Evolutionary conservation across 1,140 invertebrate genomes (phyloP).

Genomic region (Drosophila varians): DNA sequence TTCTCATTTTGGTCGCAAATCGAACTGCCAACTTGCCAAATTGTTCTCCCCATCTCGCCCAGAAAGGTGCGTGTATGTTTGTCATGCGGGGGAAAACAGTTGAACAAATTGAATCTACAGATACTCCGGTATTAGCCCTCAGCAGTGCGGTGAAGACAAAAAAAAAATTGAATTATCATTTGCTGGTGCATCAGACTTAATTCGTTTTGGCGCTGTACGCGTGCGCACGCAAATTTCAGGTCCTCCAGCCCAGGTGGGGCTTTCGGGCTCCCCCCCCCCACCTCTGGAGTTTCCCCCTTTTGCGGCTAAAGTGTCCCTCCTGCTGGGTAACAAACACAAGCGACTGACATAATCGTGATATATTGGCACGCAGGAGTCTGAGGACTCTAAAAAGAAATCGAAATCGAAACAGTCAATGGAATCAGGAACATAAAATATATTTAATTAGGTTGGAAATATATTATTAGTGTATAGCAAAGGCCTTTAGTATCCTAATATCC

Average conservation of each 20-base stretch:
- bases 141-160: not conserved
- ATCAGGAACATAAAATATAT: not conserved
- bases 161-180: constrained; percentile 80
- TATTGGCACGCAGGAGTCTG: constrained; percentile 69
- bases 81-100: constrained; percentile 41
- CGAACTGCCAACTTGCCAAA: constrained; percentile 79
- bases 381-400: constrained; percentile 27
- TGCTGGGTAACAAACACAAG: constrained; percentile 68
- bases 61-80: constrained; percentile 57
- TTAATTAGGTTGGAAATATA: no score
- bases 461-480: no score
- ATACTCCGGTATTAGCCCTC: not conserved
- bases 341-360: constrained; percentile 80
- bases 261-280: no score
- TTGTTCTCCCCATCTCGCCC: constrained; percentile 53
- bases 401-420: constrained; percentile 7
- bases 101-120: constrained; percentile 70
- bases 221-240: constrained; percentile 67
- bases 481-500: no score
- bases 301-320: constrained; percentile 36
- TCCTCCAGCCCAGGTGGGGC: no score
- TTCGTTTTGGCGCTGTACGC: constrained; percentile 79
- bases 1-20: constrained; percentile 73
- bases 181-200: constrained; percentile 72
- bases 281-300: no score